Conservation (phyloP, 2,888 invertebrate species). For the Digitonthophagus gazella region DNA sequence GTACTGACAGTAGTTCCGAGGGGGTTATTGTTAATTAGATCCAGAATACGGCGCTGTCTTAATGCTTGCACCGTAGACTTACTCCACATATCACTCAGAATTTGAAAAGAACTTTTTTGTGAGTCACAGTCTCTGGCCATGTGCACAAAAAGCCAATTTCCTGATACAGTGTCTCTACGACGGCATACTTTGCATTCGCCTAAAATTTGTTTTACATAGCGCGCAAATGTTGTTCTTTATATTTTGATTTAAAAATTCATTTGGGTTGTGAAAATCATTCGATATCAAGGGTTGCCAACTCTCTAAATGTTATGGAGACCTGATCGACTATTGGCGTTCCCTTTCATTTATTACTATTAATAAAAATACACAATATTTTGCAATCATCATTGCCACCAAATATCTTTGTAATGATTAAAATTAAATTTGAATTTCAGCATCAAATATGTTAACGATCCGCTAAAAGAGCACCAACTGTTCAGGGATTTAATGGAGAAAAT, state of each 20-base stretch:
- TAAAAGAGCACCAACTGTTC: background rate
- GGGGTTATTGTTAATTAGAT: constrained; percentile 9
- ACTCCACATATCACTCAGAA: constrained; percentile 41
- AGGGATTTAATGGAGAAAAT: background rate
- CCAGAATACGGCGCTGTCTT: constrained; percentile 34
- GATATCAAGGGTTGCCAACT: constrained; percentile 26
- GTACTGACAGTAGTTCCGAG: background rate
- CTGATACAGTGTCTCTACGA: constrained; percentile 42
- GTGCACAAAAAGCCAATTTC: constrained; percentile 44
- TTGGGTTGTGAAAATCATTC: background rate
- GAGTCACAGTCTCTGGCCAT: constrained; percentile 44
- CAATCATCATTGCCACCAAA: too few relatives aligned
- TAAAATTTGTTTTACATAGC: constrained; percentile 26
- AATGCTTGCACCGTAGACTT: constrained; percentile 31
- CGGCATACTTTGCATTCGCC: constrained; percentile 48
- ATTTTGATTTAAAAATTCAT: background rate
- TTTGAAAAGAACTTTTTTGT: constrained; percentile 39
- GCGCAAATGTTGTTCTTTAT: background rate
- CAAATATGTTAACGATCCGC: background rate
- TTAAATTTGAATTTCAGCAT: too few relatives aligned
- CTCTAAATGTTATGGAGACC: constrained; percentile 21
- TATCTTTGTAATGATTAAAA: too few relatives aligned
- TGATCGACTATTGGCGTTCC: constrained; percentile 17
- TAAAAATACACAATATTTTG: background rate
- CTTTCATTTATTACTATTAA: background rate